Conservation (phyloP, 2,113 vertebrate genomes). For the Calypte anna region DNA sequence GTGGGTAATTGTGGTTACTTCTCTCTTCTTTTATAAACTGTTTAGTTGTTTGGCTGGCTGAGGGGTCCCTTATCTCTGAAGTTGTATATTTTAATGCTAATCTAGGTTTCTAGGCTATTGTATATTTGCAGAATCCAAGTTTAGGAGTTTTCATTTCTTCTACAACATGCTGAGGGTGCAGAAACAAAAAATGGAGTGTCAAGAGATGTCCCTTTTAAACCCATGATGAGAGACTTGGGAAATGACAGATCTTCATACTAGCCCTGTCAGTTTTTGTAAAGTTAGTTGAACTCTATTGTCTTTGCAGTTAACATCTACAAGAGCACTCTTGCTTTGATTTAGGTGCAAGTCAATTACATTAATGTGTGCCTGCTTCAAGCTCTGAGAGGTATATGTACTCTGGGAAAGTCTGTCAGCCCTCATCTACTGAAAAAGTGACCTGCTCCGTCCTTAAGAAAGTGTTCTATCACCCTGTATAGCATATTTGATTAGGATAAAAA, state of each 20-base stretch:
- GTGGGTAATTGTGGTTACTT: background rate
- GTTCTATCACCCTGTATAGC: background rate
- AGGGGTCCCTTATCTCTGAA: background rate
- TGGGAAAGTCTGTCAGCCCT: background rate
- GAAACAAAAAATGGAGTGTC: background rate
- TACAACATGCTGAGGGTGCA: background rate
- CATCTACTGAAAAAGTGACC: background rate
- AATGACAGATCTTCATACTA: background rate
- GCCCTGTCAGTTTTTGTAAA: background rate
- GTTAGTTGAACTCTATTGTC: background rate
- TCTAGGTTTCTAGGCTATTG: background rate
- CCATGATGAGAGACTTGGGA: background rate
- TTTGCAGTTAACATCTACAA: background rate
- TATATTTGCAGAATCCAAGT: background rate
- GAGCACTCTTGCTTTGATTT: background rate
- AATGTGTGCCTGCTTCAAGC: background rate
- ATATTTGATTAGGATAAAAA: background rate
- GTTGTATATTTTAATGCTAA: background rate
- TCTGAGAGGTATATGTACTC: background rate
- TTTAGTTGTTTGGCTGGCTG: background rate
- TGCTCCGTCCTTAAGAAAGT: background rate
- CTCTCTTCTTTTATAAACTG: background rate
- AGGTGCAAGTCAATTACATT: background rate
- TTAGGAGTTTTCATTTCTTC: background rate
- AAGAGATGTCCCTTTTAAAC: background rate